Evolutionary conservation across 2,797 vertebrate genomes (phyloP).

Genomic region (Remorina albescens): DNA sequence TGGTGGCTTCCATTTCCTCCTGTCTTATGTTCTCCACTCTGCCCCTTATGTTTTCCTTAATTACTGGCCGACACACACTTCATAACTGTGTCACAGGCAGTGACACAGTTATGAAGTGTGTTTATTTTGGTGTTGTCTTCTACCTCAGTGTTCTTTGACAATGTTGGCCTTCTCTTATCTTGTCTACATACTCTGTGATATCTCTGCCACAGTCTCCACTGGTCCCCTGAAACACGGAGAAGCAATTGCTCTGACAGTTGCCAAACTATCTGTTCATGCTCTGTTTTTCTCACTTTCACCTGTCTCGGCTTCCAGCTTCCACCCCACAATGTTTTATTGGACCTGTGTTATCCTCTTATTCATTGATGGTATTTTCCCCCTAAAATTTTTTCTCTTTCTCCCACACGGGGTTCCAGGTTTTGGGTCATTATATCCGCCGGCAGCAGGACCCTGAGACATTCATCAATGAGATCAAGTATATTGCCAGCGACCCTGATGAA

Average conservation of each 20-base stretch:
- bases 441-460: constrained; percentile 94
- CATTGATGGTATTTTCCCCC: not conserved
- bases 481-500: constrained; percentile 95
- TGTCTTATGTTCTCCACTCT: constrained; percentile 28
- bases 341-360: constrained; percentile 26
- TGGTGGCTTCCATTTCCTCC: constrained; percentile 37
- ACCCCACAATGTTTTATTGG: constrained; percentile 28
- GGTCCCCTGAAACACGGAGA: constrained; percentile 32
- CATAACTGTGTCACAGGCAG: constrained; percentile 20
- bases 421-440: constrained; percentile 94
- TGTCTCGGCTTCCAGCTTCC: constrained; percentile 16
- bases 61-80: constrained; percentile 44
- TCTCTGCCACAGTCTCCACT: not conserved
- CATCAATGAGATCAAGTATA: constrained; percentile 93
- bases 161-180: constrained; percentile 1
- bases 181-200: not conserved
- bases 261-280: constrained; percentile 38
- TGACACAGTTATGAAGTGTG: not conserved
- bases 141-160: not conserved
- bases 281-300: constrained; percentile 19
- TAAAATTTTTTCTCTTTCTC: constrained; percentile 10
- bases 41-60: constrained; percentile 29
- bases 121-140: constrained; percentile 16
- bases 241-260: constrained; percentile 27
- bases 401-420: constrained; percentile 83